Base-by-base conservation (phyloP, 2,797 vertebrate genomes). In the Borostomias antarcticus region DNA sequence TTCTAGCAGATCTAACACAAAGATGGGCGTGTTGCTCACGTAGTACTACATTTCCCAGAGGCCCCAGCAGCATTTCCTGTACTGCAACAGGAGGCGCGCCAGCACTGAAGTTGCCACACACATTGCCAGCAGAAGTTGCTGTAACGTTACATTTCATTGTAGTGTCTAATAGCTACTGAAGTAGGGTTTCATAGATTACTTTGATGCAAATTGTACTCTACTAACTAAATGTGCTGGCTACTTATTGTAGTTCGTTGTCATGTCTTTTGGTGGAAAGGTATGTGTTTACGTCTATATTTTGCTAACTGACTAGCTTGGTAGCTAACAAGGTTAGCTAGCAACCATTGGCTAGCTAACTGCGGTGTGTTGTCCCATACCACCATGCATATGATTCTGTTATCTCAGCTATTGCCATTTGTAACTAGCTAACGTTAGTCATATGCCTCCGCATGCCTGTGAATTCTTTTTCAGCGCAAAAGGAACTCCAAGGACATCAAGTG, bases 381-480 rank as follows among this genome's bases (percentile, higher is more conserved):
- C 32, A 35, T 4, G 32, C 4, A 35, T 11, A 1, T 8, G 13
- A 37, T 2, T 5, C 8, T 37, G 35, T 8, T 37, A 11, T 37
- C 6, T 37, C 35, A 11, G 13, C 35, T 37, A 37, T 5, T 37
- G 35, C n/a, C n/a, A n/a, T n/a, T n/a, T n/a, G n/a, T n/a, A n/a
- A n/a, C n/a, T n/a, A n/a, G n/a, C n/a, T n/a, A n/a, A n/a, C n/a
- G n/a, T n/a, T n/a, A n/a, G n/a, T n/a, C n/a, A n/a, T 37, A 8
- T 47, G 26, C 29, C 28, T 50, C 17, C 47, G n/a, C 47, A 15
- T 30, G 19, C n/a, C 40, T 29, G 8, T 43, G 17, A 29, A 19
- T 50, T 33, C 23, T 35, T 71, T 58, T 68, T 10, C 45, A 96
- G 95, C 88, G 93, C 26, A 95, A 92, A 78, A 85, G 82, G 68